Percentiles rank a stretch among this genome's conserved stretches.
Evolutionary conservation across 2,113 vertebrate genomes (phyloP).

Genomic region (Hippoglossus stenolepis): DNA sequence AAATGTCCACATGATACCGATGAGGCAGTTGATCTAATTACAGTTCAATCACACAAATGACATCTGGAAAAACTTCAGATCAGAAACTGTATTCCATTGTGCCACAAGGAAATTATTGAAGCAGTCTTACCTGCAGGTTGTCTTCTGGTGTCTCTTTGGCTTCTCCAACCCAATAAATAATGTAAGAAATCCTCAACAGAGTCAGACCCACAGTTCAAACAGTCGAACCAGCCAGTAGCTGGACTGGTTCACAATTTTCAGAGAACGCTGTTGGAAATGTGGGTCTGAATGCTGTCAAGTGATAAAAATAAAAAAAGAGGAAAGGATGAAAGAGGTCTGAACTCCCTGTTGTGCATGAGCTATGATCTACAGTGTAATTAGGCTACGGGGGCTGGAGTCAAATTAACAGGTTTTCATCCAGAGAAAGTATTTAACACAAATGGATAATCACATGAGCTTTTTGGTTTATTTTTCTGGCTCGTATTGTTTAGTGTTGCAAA

Average conservation of each 20-base stretch:
- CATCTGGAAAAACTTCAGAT: conserved; percentile 23
- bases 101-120: conserved; percentile 73
- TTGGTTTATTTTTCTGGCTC: not conserved
- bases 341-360: not conserved
- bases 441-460: not conserved
- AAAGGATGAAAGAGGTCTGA: not conserved
- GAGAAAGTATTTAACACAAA: too few species aligned
- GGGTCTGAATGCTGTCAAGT: conserved; percentile 37
- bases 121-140: conserved; percentile 74
- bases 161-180: conserved; percentile 38
- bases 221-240: not conserved
- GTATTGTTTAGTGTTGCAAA: conserved; percentile 7
- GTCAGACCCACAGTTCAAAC: conserved; percentile 55
- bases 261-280: conserved; percentile 13
- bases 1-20: conserved; percentile 48
- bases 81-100: conserved; percentile 57
- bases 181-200: conserved; percentile 26
- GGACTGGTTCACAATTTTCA: not conserved
- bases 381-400: not conserved
- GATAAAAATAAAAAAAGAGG: conserved; percentile 9
- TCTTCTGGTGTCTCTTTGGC: conserved; percentile 58
- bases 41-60: conserved; percentile 40
- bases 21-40: conserved; percentile 41
- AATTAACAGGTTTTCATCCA: too few species aligned
- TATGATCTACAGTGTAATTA: not conserved